These are phyloP conservation scores for Gracilinanus agilis DNA, from an alignment of 2,113 vertebrate genomes.

Conservation along the genomic window DNA sequence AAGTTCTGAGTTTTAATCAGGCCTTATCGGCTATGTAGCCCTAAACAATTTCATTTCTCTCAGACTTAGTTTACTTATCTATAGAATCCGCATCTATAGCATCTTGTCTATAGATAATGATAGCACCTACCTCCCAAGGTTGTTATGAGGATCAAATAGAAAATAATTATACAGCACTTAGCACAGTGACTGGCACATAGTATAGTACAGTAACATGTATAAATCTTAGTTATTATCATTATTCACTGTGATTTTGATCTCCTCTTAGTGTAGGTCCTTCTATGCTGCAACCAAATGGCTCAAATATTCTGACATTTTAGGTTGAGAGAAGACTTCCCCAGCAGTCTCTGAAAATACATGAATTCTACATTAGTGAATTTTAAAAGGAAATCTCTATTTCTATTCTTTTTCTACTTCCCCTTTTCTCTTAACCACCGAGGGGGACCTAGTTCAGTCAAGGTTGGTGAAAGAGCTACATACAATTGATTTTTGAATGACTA, in stretches of 20 bases:
- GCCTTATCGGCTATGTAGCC: too few relatives aligned
- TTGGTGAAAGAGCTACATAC: not conserved
- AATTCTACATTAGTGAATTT: not conserved
- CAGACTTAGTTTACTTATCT: not conserved
- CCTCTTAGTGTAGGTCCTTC: not conserved
- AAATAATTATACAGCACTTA: not conserved
- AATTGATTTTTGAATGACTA: not conserved
- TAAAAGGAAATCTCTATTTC: not conserved
- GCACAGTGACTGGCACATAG: not conserved
- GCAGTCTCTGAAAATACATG: not conserved
- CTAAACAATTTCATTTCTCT: too few relatives aligned
- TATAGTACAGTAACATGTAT: not conserved
- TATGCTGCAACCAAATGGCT: not conserved
- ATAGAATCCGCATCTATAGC: not conserved
- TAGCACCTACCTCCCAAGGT: not conserved
- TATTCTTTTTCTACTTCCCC: not conserved
- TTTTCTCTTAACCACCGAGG: not conserved
- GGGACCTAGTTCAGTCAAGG: not conserved
- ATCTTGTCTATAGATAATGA: not conserved
- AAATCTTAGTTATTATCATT: not conserved
- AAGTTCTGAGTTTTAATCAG: too few relatives aligned
- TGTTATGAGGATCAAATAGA: not conserved
- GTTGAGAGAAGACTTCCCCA: not conserved
- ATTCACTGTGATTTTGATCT: not conserved
- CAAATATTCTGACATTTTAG: not conserved